These are phyloP conservation scores for Triplophysa dalaica DNA, from an alignment of 2,113 vertebrate genomes.

Conservation along the genomic window DNA sequence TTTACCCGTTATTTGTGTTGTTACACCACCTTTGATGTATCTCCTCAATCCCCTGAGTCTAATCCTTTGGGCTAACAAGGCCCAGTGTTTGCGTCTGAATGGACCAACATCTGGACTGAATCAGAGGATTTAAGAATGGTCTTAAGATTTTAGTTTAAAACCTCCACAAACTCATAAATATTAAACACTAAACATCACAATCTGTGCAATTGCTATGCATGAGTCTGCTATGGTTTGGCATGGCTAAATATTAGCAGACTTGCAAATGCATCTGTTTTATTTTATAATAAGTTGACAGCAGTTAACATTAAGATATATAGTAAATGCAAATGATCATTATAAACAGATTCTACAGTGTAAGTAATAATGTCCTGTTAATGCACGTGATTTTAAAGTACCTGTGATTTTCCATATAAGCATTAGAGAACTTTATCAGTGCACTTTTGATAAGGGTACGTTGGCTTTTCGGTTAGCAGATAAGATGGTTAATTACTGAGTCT, in stretches of 20 bases:
- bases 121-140: conserved; percentile 67
- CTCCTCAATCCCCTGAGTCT: conserved; percentile 60
- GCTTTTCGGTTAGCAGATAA: neutral
- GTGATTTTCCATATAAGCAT: neutral
- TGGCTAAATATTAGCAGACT: conserved; percentile 39
- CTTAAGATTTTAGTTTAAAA: conserved; percentile 65
- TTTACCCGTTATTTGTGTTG: conserved; percentile 54
- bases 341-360: no score
- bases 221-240: neutral
- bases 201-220: conserved; percentile 47
- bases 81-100: conserved; percentile 62
- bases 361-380: neutral
- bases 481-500: conserved; percentile 39
- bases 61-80: conserved; percentile 77
- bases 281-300: neutral
- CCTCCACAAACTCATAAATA: conserved; percentile 28
- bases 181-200: conserved; percentile 69
- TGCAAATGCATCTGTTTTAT: conserved; percentile 9
- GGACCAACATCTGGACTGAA: conserved; percentile 75
- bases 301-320: neutral
- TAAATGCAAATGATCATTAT: neutral
- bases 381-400: neutral
- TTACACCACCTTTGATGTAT: conserved; percentile 69
- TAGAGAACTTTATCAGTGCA: neutral
- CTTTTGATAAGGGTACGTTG: neutral